These are phyloP conservation scores for Carassius auratus DNA, from an alignment of 2,113 vertebrate genomes.

Conservation along the genomic window DNA sequence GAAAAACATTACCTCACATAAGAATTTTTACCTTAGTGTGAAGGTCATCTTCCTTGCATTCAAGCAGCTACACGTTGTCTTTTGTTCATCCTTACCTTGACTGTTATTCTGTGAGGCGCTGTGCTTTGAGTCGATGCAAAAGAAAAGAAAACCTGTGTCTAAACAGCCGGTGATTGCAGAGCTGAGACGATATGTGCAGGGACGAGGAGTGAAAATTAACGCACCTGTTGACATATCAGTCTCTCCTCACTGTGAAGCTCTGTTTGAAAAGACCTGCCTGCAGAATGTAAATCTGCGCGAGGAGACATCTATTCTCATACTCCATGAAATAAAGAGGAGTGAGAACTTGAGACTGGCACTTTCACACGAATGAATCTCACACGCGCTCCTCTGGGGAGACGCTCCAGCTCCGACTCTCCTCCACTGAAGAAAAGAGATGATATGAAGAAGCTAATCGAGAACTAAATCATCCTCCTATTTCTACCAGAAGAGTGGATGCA, in stretches of 20 bases:
- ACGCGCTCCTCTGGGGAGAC: not conserved
- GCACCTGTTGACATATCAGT: not conserved
- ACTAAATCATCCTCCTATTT: not conserved
- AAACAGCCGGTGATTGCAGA: not conserved
- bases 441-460: not conserved
- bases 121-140: not conserved
- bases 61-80: not conserved
- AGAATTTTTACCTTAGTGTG: not conserved
- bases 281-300: not conserved
- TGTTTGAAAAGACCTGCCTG: not conserved
- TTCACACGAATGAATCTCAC: conserved; percentile 13
- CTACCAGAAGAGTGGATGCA: not conserved
- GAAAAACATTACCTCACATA: not conserved
- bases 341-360: conserved; percentile 8
- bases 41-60: not conserved
- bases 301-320: not conserved
- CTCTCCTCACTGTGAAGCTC: not conserved
- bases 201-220: not conserved
- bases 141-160: not conserved
- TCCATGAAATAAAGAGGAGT: not conserved
- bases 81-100: not conserved
- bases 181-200: conserved; percentile 5
- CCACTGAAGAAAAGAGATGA: not conserved
- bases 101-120: not conserved
- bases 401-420: not conserved